Conservation (phyloP, 2,888 invertebrate species). For the Spialia ferax region DNA sequence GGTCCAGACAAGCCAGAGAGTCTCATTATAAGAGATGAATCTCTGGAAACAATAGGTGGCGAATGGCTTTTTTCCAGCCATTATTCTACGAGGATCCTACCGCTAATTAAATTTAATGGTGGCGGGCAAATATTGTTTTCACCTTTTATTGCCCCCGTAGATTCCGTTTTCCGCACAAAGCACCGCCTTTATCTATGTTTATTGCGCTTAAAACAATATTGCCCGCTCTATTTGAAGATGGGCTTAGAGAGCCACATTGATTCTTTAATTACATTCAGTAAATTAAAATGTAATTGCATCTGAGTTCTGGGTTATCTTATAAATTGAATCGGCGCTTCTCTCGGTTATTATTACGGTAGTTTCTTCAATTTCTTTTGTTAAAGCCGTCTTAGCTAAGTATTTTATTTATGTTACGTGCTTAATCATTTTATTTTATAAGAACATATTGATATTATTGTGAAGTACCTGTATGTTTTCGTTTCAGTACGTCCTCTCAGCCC, state of each 20-base stretch:
- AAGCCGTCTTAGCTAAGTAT: no score
- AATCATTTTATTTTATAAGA: no score
- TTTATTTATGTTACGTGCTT: no score
- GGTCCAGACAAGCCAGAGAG: slow-evolving; percentile 13
- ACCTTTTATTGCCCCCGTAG: slow-evolving; percentile 35
- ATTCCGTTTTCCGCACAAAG: slow-evolving; percentile 22
- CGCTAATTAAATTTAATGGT: slow-evolving; percentile 40
- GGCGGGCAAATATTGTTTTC: slow-evolving; percentile 36
- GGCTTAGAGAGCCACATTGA: background rate
- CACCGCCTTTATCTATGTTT: slow-evolving; percentile 16
- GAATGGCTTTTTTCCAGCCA: slow-evolving; percentile 28
- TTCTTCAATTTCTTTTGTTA: background rate
- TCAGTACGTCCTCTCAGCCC: no score
- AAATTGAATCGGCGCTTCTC: background rate
- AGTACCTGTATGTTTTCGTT: no score
- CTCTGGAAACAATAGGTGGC: slow-evolving; percentile 32
- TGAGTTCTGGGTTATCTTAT: background rate
- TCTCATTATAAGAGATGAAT: slow-evolving; percentile 38
- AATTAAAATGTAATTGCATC: background rate
- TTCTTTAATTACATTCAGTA: background rate
- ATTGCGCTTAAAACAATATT: slow-evolving; percentile 18
- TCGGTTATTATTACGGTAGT: background rate
- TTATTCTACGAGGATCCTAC: slow-evolving; percentile 20
- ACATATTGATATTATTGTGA: no score
- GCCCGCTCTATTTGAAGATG: slow-evolving; percentile 3